Evolutionary conservation across 92 coral and sea anemone species (phyloP), one percentile per base, ranked within the genome.

Genomic region (Isaurus tuberculatus): DNA sequence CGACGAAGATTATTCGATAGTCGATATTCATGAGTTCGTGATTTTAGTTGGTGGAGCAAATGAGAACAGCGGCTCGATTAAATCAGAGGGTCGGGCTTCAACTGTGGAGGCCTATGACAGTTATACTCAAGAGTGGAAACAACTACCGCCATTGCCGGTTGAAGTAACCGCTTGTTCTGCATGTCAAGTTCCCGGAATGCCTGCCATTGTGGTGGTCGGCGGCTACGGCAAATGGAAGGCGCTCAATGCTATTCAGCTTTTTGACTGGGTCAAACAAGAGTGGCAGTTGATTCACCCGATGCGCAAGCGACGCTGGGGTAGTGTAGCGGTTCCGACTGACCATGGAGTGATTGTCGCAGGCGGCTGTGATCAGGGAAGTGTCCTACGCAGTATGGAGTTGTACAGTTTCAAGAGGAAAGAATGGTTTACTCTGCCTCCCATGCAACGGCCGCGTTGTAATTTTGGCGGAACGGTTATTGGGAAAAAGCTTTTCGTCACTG

Each of bases 201-300:
- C 97, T 23, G 97, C 93, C 6, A 51, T 93, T 0, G 36, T 93
- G 17, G 97, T 93, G 1, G 84, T 91, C 8, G 97, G 97, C 5
- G 97, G 97, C 31, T 93, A 89, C 69, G 98, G 93, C 22, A 92
- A 88, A 58, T 94, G 98, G 98, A 89, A 63, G 37, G 95, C 98
- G 1, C 92, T 94, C 32, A 91, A 91, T 55, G 89, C 93, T 8
- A 85, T 94, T 0, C 98, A 94, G 68, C 74, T 89, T 79, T 94
- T 83, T 33, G 98, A 94, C 88, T 94, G 90, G 86, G 98, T 94
- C 4, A 85, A 89, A 5, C 87, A 83, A 49, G 79, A 91, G 49
- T 94, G 98, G 98, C 84, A 85, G 29, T 72, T 91, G 13, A 37
- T 94, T 5, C 90, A 87, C 20, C 95, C 90, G 43, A 94, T 87